These are phyloP conservation scores for Numida meleagris DNA, from an alignment of 2,113 vertebrate genomes.

Conservation along the genomic window DNA sequence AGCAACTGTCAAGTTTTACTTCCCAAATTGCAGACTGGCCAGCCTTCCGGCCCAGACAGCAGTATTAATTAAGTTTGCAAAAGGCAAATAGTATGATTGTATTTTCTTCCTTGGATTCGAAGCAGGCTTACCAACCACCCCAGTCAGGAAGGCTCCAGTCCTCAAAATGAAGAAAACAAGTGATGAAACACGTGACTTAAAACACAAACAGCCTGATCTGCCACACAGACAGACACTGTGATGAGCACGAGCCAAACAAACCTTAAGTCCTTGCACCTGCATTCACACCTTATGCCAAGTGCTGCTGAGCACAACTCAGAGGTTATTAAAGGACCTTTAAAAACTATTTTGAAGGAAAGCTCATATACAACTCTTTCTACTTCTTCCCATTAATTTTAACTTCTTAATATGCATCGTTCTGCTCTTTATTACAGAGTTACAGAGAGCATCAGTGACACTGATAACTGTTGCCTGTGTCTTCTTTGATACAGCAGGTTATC, in stretches of 20 bases:
- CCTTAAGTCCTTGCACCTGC: background rate
- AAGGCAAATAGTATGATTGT: constrained; percentile 67
- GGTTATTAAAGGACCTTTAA: background rate
- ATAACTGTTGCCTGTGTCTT: background rate
- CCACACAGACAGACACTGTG: background rate
- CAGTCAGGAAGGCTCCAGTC: constrained; percentile 48
- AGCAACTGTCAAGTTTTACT: constrained; percentile 60
- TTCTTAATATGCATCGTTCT: background rate
- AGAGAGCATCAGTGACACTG: background rate
- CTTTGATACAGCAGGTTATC: background rate
- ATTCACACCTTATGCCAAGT: background rate
- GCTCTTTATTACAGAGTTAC: background rate
- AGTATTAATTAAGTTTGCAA: constrained; percentile 60
- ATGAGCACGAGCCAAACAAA: background rate
- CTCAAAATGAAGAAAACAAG: constrained; percentile 45
- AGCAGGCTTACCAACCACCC: constrained; percentile 51
- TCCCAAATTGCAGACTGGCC: constrained; percentile 42
- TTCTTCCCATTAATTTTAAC: background rate
- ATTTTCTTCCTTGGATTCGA: constrained; percentile 62
- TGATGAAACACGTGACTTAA: background rate
- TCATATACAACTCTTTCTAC: background rate
- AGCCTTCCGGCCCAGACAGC: constrained; percentile 28
- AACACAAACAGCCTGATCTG: constrained; percentile 33
- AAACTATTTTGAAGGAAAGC: background rate
- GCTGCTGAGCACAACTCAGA: background rate